phyloP scores from a whole-genome alignment of 2,797 vertebrate genomes.

The Streptopelia turtur region DNA sequence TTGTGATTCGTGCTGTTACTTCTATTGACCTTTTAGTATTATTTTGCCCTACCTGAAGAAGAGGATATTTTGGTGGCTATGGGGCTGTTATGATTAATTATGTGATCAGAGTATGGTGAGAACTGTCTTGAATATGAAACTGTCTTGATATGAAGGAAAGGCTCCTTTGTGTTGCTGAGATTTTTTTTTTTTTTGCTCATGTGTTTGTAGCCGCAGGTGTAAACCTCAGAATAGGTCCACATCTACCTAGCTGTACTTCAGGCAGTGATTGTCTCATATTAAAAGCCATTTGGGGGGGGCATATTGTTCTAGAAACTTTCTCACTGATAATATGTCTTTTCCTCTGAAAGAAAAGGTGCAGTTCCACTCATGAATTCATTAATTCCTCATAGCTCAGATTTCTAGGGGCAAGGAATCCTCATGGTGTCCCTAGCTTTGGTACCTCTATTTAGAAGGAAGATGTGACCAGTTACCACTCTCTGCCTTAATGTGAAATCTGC shows the following conservation, averaged over 20 bases:
- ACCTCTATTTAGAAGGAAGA: neutral
- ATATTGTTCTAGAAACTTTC: neutral
- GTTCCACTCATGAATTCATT: neutral
- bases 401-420: neutral
- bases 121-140: neutral
- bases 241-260: neutral
- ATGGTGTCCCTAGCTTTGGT: neutral
- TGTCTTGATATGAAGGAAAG: neutral
- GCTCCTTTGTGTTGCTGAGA: neutral
- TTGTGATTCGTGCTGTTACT: slow-evolving; percentile 18
- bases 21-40: neutral
- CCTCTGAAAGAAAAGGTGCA: neutral
- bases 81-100: neutral
- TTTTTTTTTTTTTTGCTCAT: neutral
- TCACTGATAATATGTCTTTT: neutral
- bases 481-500: neutral
- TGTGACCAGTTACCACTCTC: neutral
- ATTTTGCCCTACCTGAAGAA: neutral
- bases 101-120: neutral
- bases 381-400: neutral
- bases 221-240: neutral
- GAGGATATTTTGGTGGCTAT: neutral
- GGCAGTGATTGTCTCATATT: neutral
- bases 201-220: neutral
- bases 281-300: neutral